These are phyloP conservation scores for Stichodactyla helianthus DNA, from an alignment of 64 coral and sea anemone species.

Conservation along the genomic window DNA sequence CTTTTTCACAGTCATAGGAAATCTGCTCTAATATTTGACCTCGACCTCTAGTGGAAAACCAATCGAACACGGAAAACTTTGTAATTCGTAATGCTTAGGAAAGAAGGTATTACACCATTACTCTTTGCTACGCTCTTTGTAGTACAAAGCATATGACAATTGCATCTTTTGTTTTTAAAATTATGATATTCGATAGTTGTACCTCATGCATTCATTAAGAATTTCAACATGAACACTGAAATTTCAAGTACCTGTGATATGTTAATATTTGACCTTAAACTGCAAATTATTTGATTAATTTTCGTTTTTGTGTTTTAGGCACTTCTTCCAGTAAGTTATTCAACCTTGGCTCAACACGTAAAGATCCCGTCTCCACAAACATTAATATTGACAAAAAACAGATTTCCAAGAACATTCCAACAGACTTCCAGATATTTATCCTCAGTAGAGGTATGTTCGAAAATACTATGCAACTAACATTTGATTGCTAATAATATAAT, in stretches of 20 bases:
- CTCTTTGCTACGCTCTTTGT: too few species aligned
- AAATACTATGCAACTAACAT: too few species aligned
- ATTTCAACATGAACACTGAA: too few species aligned
- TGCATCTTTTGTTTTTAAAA: too few species aligned
- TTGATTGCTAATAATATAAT: too few species aligned
- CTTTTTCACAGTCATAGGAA: too few species aligned
- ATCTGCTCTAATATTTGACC: background rate
- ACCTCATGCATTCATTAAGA: too few species aligned
- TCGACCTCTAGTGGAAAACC: background rate
- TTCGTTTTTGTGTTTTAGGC: background rate
- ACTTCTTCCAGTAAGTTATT: background rate
- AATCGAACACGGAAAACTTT: background rate
- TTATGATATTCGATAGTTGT: too few species aligned
- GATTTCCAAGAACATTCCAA: background rate
- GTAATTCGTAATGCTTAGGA: background rate
- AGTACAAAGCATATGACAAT: too few species aligned
- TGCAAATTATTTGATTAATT: background rate
- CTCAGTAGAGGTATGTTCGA: background rate
- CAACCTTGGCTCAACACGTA: background rate
- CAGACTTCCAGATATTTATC: constrained; percentile 7
- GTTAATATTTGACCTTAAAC: background rate
- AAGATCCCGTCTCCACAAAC: background rate
- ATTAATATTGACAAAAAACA: background rate
- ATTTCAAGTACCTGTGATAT: too few species aligned
- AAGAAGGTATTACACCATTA: background rate